Evolutionary conservation across 1,140 invertebrate genomes (phyloP).

Genomic region (Nasonia longicornis): DNA sequence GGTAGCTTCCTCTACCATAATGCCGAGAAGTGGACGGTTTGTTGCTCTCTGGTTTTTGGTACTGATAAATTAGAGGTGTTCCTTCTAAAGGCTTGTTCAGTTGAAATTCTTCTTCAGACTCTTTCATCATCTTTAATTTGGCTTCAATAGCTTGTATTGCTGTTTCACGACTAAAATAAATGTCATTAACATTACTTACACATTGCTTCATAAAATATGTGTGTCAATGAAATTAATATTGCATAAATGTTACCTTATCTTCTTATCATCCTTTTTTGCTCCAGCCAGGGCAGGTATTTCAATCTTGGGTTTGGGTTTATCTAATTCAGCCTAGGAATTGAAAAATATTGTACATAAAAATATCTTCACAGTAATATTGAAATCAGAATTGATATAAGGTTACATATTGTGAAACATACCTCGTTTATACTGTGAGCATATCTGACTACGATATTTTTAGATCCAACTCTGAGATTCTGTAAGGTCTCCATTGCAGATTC

Average conservation of each 20-base stretch:
- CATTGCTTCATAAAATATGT: constrained; percentile 3
- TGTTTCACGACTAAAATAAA: constrained; percentile 74
- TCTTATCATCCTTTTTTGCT: constrained; percentile 75
- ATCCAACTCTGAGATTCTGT: constrained; percentile 81
- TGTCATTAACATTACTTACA: constrained; percentile 33
- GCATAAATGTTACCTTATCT: constrained; percentile 66
- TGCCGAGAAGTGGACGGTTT: constrained; percentile 66
- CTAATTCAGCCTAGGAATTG: constrained; percentile 75
- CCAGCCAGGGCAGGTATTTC: constrained; percentile 82
- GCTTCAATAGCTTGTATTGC: constrained; percentile 90
- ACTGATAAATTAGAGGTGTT: constrained; percentile 76
- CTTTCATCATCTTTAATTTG: constrained; percentile 84
- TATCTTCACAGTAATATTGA: not conserved
- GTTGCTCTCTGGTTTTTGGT: constrained; percentile 69
- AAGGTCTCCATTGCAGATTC: constrained; percentile 76
- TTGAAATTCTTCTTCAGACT: constrained; percentile 78
- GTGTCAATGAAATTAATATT: not conserved
- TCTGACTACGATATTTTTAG: constrained; percentile 82
- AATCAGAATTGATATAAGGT: constrained; percentile 31
- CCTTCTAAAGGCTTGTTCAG: constrained; percentile 76
- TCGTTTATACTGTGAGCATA: constrained; percentile 83
- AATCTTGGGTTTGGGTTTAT: constrained; percentile 79
- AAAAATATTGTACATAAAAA: constrained; percentile 35
- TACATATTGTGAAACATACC: constrained; percentile 65
- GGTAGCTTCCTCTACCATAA: constrained; percentile 55